Base-by-base conservation (phyloP, 2,888 invertebrate species). In the Schizaphis graminum region DNA sequence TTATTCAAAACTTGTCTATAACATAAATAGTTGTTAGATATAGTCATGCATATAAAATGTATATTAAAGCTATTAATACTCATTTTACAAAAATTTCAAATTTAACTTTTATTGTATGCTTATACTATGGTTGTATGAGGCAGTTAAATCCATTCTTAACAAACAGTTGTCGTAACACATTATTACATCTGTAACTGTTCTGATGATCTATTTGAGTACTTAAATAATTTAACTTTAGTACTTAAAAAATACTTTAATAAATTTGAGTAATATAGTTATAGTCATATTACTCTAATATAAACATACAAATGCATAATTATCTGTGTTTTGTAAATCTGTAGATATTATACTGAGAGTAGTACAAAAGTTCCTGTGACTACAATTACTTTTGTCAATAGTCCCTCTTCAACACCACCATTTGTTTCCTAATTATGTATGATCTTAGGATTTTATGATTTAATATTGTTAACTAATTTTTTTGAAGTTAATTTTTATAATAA, bases 281-380 rank as follows among this genome's bases (percentile, higher is more conserved):
- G 67, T n/a, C 5, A 53, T 67, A 67, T 67, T n/a, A 67, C n/a
- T n/a, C 67, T n/a, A 16, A 67, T 67, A 67, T 67, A 67, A 67
- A 67, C n/a, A 67, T 67, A 67, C 67, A 16, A 67, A 67, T 67
- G 5, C 57, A 8, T 57, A 57, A 26, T 16, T 67, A 67, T 67
- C n/a, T n/a, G n/a, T 67, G n/a, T 67, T n/a, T 13, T 67, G n/a
- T 16, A 67, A 67, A 67, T 67, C n/a, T n/a, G n/a, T 67, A 67
- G 67, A 67, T 67, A n/a, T 61, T 61, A 67, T 67, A n/a, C 67
- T n/a, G 67, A 61, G 61, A 67, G 67, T 67, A 16, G 67, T 67
- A 67, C n/a, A n/a, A 67, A n/a, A n/a, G n/a, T 67, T 67, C n/a
- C 13, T n/a, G 16, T n/a, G 67, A n/a, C n/a, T 67, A 28, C 26